phyloP scores from a whole-genome alignment of 1,140 invertebrate species.

The Triops longicaudatus region DNA sequence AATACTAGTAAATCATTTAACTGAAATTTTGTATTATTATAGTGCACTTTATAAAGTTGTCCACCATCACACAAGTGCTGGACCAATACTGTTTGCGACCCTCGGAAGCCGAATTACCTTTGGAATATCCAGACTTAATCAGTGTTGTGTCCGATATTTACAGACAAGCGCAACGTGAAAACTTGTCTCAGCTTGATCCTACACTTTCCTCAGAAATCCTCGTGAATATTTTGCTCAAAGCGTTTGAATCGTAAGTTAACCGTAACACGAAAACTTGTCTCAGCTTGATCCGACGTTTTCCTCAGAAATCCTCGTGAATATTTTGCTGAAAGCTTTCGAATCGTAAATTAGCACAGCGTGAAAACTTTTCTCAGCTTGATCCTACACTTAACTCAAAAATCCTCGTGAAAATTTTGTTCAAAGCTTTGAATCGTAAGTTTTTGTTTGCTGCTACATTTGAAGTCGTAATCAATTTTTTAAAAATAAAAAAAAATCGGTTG shows the following conservation, averaged over 20 bases:
- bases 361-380: conserved; percentile 45
- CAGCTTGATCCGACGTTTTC: conserved; percentile 47
- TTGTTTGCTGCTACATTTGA: too few relatives aligned
- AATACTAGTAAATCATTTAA: too few relatives aligned
- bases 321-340: conserved; percentile 55
- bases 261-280: conserved; percentile 48
- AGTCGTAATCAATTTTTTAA: too few relatives aligned
- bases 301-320: conserved; percentile 50
- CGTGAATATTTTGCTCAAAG: conserved; percentile 52
- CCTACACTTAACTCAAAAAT: conserved; percentile 49
- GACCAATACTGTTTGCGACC: conserved; percentile 50
- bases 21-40: conserved; percentile 37
- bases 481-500: too few relatives aligned
- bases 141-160: conserved; percentile 54
- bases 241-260: conserved; percentile 53
- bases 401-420: conserved; percentile 51
- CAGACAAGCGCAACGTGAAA: conserved; percentile 51
- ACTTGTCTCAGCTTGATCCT: conserved; percentile 45
- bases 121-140: conserved; percentile 51
- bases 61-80: conserved; percentile 48
- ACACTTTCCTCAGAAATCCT: conserved; percentile 49
- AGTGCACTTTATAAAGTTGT: conserved; percentile 52
- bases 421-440: conserved; percentile 54
- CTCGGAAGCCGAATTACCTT: conserved; percentile 47
- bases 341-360: conserved; percentile 50